Base-by-base conservation (phyloP, 23 tunicate species). In the Corella eumyota region DNA sequence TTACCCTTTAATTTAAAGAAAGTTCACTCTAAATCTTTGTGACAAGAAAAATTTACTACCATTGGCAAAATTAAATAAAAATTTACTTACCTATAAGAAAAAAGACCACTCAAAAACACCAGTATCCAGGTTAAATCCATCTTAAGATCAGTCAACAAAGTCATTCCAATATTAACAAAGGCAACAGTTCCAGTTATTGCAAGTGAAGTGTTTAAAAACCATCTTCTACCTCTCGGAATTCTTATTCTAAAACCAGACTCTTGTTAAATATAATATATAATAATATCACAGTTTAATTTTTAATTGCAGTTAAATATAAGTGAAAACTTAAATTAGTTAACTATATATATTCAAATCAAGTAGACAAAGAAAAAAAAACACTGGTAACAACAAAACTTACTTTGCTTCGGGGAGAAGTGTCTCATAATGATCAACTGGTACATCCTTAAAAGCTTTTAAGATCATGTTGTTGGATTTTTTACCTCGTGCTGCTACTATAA, bases 381-480 rank as follows among this genome's bases (percentile, higher is more conserved):
- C n/a, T n/a, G n/a, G n/a, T n/a, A n/a, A n/a, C n/a, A n/a, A n/a
- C n/a, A n/a, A n/a, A n/a, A n/a, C 62, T 61, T 63, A 79, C 90
- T 59, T 71, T 49, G 90, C 90, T 34, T 80, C 78, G 3, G 90
- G 90, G 40, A 80, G 36, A 23, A 80, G 78, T 3, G 74, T 63
- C 51, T 80, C 90, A 72, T 65, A 64, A 50, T 80, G 90, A 36
- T 71, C 79, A 13, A 71, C 68, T 0, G 90, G 90, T 36, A 80
- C 67, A 51, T 80, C 90, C 34, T 80, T 80, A 35, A 80, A 80
- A 20, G 79, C 76, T 80, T 80, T 80, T 25, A 80, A 66, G 45
- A 80, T 80, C 90, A 80, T 80, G 56, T 80, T 80, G 35, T 36
- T 30, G 4, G 78, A 65, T 32, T 71, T 25, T 58, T 65, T 71